Evolutionary conservation across 2,797 vertebrate species (phyloP).

Genomic region (Chelidonichthys spinosus): DNA sequence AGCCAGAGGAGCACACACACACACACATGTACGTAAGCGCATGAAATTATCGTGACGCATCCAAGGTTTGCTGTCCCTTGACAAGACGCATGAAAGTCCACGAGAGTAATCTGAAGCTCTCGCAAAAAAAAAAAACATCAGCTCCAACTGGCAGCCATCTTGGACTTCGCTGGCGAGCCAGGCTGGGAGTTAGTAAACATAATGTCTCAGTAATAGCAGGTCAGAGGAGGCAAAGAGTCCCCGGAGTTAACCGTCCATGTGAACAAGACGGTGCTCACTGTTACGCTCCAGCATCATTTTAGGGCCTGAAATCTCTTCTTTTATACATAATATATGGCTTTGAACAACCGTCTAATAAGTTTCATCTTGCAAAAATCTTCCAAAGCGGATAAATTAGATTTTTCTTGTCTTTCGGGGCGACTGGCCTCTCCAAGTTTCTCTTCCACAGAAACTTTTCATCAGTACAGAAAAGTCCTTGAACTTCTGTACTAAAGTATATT

Average conservation of each 20-base stretch:
- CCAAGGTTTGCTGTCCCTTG: slow-evolving; percentile 51
- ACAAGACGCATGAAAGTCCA: slow-evolving; percentile 26
- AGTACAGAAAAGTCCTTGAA: background rate
- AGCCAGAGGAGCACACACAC: slow-evolving; percentile 36
- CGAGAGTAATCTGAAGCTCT: slow-evolving; percentile 17
- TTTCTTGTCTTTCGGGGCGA: background rate
- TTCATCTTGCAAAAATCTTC: background rate
- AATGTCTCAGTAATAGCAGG: background rate
- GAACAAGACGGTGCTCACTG: background rate
- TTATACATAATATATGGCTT: background rate
- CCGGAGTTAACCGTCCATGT: background rate
- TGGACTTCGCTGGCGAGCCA: slow-evolving; percentile 21
- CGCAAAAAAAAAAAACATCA: too few species aligned
- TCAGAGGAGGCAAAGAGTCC: slow-evolving; percentile 21
- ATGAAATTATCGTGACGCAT: slow-evolving; percentile 65
- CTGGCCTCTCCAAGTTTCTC: background rate
- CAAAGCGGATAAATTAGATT: slow-evolving; percentile 7
- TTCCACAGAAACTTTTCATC: background rate
- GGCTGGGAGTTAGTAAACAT: slow-evolving; percentile 32
- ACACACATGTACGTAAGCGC: slow-evolving; percentile 36
- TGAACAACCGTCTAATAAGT: background rate
- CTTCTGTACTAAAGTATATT: background rate
- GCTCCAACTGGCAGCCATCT: slow-evolving; percentile 30
- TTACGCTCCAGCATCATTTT: background rate
- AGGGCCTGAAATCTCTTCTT: background rate